Base-by-base conservation (phyloP, 1,140 invertebrate genomes). In the Eueides isabella region DNA sequence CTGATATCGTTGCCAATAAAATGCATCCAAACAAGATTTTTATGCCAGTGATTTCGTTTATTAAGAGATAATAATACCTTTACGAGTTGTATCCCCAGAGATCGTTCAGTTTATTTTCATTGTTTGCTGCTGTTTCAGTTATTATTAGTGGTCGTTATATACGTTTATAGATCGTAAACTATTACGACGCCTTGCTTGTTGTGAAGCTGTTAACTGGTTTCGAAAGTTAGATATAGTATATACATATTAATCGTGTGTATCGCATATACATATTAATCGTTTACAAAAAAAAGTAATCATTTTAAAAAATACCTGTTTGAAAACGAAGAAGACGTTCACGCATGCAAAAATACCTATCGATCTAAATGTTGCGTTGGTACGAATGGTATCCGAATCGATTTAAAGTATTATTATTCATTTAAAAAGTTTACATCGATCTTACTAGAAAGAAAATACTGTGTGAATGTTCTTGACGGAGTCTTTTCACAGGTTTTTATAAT, bases 11-110 rank as follows among this genome's bases (percentile, higher is more conserved):
- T 72, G 73, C 75, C 83, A 78, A 85, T 88, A 89, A 90, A 86
- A 84, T 83, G 80, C 80, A 87, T 84, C 75, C 86, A 83, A 86
- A 89, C 83, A 89, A 85, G 85, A 87, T 85, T 92, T 92, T 91
- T 90, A 89, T 84, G 82, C 78, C 81, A 77, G 74, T 80, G 84
- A 85, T 89, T 91, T 80, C 79, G 84, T 91, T 92, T 91, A 92
- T 92, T 90, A 91, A 92, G 91, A 92, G 85, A 92, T 90, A 89
- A 92, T 89, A 86, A 87, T 88, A 91, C 89, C 89, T 92, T 91
- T 92, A 92, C 84, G 90, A 86, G 84, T 86, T 80, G 84, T 86
- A 85, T 88, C 82, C 84, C 81, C 69, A 73, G 82, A 79, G 88
- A 87, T 82, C 82, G 85, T 85, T 87, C 81, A 79, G 83, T 86